Conservation (phyloP, 1,140 invertebrate species). For the Brachionus asplanchnoidis region DNA sequence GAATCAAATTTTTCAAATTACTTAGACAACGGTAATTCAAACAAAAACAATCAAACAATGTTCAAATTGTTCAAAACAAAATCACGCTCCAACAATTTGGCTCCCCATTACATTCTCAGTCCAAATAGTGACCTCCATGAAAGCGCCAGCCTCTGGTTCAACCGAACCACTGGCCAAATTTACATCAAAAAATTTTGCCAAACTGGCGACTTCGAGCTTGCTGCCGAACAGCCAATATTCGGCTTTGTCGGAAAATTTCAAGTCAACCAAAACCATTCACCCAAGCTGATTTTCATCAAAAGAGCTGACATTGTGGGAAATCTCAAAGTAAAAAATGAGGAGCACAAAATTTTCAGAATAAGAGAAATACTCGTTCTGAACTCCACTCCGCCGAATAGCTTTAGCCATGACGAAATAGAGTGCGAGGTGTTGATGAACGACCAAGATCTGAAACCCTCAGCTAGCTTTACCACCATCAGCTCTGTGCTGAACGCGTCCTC, state of each 20-base stretch:
- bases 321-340: conserved; percentile 7
- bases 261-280: neutral
- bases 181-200: neutral
- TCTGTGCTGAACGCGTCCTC: neutral
- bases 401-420: conserved; percentile 21
- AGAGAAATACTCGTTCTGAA: conserved; percentile 6
- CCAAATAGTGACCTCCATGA: neutral
- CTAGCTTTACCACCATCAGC: neutral
- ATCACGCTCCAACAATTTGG: neutral
- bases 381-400: neutral
- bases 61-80: conserved; percentile 19
- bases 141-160: neutral
- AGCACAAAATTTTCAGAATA: conserved; percentile 15
- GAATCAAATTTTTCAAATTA: neutral
- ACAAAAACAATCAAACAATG: neutral
- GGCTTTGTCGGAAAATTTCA: conserved; percentile 38
- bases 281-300: conserved; percentile 29
- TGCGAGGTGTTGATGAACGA: conserved; percentile 6
- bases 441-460: neutral
- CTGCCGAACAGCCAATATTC: neutral
- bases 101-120: neutral
- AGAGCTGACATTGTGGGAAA: neutral
- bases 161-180: neutral
- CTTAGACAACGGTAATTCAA: neutral
- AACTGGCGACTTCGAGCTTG: neutral